A percentile compares a stretch with the other conserved stretches of the same genome.
Conservation (phyloP, 2,113 vertebrate genomes). For the Anarrhichthys ocellatus region DNA sequence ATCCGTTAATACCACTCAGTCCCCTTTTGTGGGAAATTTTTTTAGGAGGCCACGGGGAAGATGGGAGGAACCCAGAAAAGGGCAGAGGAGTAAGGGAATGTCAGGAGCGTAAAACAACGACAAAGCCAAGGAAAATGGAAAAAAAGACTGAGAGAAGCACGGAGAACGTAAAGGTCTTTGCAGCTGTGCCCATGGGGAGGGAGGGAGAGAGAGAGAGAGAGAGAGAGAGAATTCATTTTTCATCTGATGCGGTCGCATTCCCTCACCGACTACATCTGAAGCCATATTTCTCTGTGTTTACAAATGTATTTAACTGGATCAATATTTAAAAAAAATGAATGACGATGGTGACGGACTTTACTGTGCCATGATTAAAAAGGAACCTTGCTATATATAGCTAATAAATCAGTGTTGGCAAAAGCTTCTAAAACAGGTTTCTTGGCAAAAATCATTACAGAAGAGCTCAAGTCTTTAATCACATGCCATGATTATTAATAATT, state of each 20-base stretch:
- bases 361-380: background rate
- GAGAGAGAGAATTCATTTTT: conserved; percentile 54
- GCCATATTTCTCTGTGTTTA: conserved; percentile 2
- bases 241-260: conserved; percentile 29
- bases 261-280: conserved; percentile 31
- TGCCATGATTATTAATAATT: too few relatives aligned
- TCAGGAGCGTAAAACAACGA: conserved; percentile 32
- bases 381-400: too few relatives aligned
- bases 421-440: too few relatives aligned
- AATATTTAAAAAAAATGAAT: background rate
- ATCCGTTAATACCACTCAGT: conserved; percentile 16
- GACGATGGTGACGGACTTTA: background rate
- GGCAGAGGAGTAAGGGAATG: conserved; percentile 35
- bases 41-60: conserved; percentile 7
- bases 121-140: conserved; percentile 36
- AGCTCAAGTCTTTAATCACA: background rate
- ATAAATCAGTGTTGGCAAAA: too few relatives aligned
- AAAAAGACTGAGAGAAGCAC: conserved; percentile 18
- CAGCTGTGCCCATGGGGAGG: conserved; percentile 27
- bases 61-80: conserved; percentile 24
- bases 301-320: background rate
- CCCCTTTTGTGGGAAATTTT: background rate
- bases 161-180: conserved; percentile 36
- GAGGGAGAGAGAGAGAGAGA: conserved; percentile 21
- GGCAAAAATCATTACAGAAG: background rate